Conservation (phyloP, 2,797 vertebrate species). For the Amblyopsis hoosieri region DNA sequence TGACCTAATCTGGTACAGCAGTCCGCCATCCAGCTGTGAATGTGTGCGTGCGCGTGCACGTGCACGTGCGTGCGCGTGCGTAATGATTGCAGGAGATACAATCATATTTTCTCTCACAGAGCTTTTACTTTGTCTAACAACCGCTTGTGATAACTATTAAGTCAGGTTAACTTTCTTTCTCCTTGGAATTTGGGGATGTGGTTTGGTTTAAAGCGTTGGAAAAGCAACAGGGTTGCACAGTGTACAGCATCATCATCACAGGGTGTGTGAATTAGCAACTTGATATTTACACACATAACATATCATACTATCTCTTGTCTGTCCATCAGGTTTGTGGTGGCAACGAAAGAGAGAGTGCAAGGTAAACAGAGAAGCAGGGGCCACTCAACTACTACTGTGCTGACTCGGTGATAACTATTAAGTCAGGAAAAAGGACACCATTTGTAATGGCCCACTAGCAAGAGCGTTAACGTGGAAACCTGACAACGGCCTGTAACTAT, state of each 20-base stretch:
- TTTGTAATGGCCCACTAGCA: constrained; percentile 48
- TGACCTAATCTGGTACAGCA: constrained; percentile 77
- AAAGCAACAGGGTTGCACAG: constrained; percentile 28
- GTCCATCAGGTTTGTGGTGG: constrained; percentile 21
- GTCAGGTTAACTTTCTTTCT: constrained; percentile 26
- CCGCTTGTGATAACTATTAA: too few relatives aligned
- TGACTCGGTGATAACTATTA: constrained; percentile 63
- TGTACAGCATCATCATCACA: constrained; percentile 32
- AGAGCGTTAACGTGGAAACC: constrained; percentile 41
- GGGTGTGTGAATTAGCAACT: constrained; percentile 8
- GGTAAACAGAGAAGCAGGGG: constrained; percentile 46
- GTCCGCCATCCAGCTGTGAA: constrained; percentile 76
- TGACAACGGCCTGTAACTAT: constrained; percentile 39
- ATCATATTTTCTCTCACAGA: constrained; percentile 44
- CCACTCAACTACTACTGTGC: constrained; percentile 54
- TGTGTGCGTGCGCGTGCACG: constrained; percentile 29
- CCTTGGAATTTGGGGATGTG: constrained; percentile 14
- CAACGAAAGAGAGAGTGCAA: constrained; percentile 32
- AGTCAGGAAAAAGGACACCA: constrained; percentile 47
- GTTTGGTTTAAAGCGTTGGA: background rate
- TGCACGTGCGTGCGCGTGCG: constrained; percentile 35
- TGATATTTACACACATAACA: background rate
- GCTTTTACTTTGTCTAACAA: constrained; percentile 38
- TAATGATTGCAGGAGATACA: constrained; percentile 18
- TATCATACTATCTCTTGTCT: constrained; percentile 8